Evolutionary conservation across 2,888 invertebrate genomes (phyloP), one percentile per base, ranked within the genome.

Genomic region (Dendrolimus houi): DNA sequence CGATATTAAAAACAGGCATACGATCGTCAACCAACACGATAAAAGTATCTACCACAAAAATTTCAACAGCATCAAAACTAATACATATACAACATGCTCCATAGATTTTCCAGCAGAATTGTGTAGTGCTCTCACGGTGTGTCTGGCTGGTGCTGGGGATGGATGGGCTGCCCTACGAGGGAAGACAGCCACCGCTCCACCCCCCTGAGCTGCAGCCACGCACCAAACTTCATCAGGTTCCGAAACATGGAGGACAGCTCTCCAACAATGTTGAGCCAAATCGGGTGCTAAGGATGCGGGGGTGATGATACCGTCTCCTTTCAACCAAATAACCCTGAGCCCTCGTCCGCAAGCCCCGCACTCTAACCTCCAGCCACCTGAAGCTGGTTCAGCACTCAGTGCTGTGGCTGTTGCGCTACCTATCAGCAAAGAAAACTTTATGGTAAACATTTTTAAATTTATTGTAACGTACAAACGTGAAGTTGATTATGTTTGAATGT

Each of bases 171-270:
- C 64, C 55, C 77, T 72, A 52, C 81, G 75, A 7, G 84, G 85
- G 71, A 84, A 85, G 65, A 87, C 86, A 0, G 87, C 87, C 54
- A 86, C 87, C 1, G 87, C 84, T 0, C 85, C 87, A 1, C 79
- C 77, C 3, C 62, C 70, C 0, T 72, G 61, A 0, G 77, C 69
- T 1, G 76, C 80, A 0, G 83, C 87, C 54, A 85, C 80, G 60
- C 87, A 87, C 87, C 87, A 87, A 54, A 85, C 79, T 71, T 87
- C 88, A 53, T 84, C 87, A 0, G 83, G 82, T 52, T 85, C 82
- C 0, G 70, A 68, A 8, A 87, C 79, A 55, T 79, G 77, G 56
- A 87, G 72, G 60, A 79, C 77, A 17, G 87, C 78, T 3, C 81
- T 72, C 86, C 87, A 87, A 78, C 88, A 89, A 65, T 86, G 88